Conservation (phyloP, 2,888 invertebrate species). For the Ephialtes manifestator region DNA sequence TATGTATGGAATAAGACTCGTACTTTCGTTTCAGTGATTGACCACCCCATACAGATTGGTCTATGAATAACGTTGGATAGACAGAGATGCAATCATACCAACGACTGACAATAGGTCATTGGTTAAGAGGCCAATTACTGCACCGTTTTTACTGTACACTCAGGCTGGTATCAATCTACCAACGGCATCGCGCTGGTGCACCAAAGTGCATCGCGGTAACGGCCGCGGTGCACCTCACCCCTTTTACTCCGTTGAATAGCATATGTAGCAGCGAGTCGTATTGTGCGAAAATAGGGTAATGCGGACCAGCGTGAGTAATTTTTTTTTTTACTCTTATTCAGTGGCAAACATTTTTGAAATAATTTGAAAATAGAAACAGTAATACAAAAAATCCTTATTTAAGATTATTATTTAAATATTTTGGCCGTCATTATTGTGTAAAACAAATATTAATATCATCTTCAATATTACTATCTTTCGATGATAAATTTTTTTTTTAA, state of each 20-base stretch:
- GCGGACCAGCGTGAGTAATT: neutral
- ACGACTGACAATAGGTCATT: neutral
- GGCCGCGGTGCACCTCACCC: slow-evolving; percentile 30
- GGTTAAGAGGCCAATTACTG: neutral
- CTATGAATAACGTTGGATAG: neutral
- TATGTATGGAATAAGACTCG: neutral
- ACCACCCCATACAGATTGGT: neutral
- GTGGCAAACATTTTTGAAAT: neutral
- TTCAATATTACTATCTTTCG: no score
- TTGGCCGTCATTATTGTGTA: no score
- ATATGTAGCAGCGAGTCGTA: slow-evolving; percentile 34
- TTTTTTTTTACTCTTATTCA: neutral
- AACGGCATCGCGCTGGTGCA: neutral
- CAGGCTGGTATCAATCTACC: slow-evolving; percentile 34
- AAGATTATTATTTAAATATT: neutral
- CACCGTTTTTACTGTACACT: slow-evolving; percentile 3
- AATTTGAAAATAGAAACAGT: neutral
- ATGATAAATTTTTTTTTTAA: no score
- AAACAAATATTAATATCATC: no score
- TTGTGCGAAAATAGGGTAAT: neutral
- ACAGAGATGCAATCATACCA: neutral
- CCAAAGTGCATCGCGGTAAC: slow-evolving; percentile 44
- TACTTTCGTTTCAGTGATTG: neutral
- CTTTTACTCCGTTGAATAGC: slow-evolving; percentile 33
- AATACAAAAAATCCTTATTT: neutral